These are phyloP conservation scores for Drosophila eohydei DNA, from an alignment of 2,888 invertebrate species.

Conservation along the genomic window DNA sequence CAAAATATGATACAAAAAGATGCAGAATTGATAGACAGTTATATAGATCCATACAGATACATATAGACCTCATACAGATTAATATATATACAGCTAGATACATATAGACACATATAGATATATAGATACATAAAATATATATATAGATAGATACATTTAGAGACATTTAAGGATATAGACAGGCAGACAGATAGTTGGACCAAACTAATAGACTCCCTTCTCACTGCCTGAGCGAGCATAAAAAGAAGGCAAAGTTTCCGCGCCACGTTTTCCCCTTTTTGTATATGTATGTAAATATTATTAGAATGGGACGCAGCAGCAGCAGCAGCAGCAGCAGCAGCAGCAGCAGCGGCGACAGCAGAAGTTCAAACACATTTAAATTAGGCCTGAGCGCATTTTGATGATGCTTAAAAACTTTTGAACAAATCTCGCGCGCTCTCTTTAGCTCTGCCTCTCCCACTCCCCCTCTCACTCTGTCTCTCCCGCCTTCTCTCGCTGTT, in stretches of 20 bases:
- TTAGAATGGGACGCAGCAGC: constrained; percentile 35
- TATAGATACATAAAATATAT: too few relatives aligned
- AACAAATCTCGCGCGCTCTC: constrained; percentile 16
- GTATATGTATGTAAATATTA: constrained; percentile 67
- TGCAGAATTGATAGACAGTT: too few relatives aligned
- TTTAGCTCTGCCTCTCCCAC: background rate
- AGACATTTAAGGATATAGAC: too few relatives aligned
- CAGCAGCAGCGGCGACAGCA: constrained; percentile 47
- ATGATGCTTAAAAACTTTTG: constrained; percentile 68
- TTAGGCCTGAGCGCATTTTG: constrained; percentile 74
- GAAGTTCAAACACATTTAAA: constrained; percentile 75
- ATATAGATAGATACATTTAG: too few relatives aligned
- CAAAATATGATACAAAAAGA: too few relatives aligned
- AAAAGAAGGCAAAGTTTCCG: constrained; percentile 41
- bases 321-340: too few relatives aligned
- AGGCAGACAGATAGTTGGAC: too few relatives aligned
- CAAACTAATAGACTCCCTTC: background rate
- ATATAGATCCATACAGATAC: background rate
- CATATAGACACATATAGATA: too few relatives aligned
- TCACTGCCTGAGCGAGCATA: background rate
- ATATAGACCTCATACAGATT: too few relatives aligned
- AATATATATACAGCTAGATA: too few relatives aligned
- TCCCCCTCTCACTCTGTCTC: background rate
- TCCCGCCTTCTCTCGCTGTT: constrained; percentile 12
- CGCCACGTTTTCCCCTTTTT: background rate